phyloP scores from a whole-genome alignment of 2,888 invertebrate species.

The Catocala sponsa region DNA sequence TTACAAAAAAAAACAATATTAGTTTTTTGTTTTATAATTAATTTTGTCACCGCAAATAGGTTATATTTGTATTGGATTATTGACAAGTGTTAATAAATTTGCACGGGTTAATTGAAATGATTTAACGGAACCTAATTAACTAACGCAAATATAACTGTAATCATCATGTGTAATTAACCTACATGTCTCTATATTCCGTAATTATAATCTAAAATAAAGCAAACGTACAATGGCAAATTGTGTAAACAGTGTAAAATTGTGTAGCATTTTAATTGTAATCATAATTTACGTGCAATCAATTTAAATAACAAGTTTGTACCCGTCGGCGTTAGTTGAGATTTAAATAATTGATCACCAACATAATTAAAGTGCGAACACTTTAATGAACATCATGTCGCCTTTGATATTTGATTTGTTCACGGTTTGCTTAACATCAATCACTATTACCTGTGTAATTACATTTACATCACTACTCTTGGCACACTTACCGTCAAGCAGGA shows the following conservation, averaged over 20 bases:
- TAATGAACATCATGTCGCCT: constrained; percentile 13
- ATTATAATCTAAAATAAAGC: no score
- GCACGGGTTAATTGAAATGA: constrained; percentile 1
- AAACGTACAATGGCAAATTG: no score
- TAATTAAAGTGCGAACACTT: not conserved
- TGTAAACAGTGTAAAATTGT: not conserved
- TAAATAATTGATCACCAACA: not conserved
- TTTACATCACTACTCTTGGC: not conserved
- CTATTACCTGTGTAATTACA: not conserved
- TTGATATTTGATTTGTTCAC: not conserved
- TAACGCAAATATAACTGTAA: not conserved
- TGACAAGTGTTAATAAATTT: not conserved
- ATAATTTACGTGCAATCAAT: not conserved
- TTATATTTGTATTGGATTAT: no score
- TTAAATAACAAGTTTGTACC: not conserved
- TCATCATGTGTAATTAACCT: no score
- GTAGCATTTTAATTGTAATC: not conserved
- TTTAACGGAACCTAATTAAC: not conserved
- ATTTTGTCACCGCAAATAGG: not conserved
- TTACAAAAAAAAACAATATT: not conserved
- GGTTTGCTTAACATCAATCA: constrained; percentile 4
- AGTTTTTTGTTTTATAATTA: not conserved
- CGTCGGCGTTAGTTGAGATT: not conserved
- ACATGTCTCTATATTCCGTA: no score
- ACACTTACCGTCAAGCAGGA: constrained; percentile 78